Conservation (phyloP, 2,888 invertebrate genomes). For the Mimumesa dahlbomi region DNA sequence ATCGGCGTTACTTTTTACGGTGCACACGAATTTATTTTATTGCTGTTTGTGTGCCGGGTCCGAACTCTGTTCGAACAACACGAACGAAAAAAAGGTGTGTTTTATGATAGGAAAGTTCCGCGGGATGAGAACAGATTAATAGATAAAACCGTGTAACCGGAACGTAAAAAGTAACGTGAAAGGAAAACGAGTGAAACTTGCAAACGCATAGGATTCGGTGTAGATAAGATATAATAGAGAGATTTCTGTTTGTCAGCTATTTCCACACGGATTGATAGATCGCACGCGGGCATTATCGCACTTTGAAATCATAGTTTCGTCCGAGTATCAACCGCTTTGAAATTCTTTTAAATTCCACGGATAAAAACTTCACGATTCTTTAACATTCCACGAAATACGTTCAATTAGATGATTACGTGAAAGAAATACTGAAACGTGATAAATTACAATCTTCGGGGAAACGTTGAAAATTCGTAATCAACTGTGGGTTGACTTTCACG, state of each 20-base stretch:
- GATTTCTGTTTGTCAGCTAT: slow-evolving; percentile 29
- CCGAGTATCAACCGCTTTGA: neutral
- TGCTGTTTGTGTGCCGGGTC: neutral
- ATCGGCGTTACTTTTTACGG: neutral
- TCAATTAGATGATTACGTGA: no score
- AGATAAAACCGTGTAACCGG: neutral
- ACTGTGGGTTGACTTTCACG: no score
- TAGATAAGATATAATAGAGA: slow-evolving; percentile 37
- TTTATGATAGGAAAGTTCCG: neutral
- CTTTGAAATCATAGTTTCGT: slow-evolving; percentile 30
- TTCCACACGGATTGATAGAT: slow-evolving; percentile 31
- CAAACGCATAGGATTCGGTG: neutral
- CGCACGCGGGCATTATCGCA: slow-evolving; percentile 12
- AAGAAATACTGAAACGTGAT: no score
- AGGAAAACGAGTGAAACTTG: slow-evolving; percentile 22
- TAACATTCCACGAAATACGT: no score
- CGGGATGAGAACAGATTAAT: neutral
- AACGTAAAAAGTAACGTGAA: neutral
- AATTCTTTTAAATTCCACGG: neutral
- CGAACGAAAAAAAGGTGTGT: neutral
- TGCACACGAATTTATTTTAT: neutral
- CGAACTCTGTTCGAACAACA: neutral
- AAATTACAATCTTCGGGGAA: no score
- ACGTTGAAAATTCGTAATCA: no score
- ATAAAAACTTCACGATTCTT: neutral